These are phyloP conservation scores for Choristoneura fumiferana DNA, from an alignment of 1,140 invertebrate species.

Conservation along the genomic window DNA sequence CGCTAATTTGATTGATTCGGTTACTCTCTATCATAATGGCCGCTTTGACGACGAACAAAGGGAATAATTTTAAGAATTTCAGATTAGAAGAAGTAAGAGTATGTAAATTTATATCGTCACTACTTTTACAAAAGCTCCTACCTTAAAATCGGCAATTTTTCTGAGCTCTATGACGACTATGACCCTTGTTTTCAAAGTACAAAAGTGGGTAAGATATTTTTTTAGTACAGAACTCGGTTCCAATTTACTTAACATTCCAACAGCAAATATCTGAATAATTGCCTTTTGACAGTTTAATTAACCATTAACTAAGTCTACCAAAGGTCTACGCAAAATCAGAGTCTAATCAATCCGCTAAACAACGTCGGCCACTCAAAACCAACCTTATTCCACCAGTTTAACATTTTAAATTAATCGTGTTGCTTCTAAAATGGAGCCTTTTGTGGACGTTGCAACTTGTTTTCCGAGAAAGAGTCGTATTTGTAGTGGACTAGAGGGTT, in stretches of 20 bases:
- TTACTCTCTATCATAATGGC: constrained; percentile 2
- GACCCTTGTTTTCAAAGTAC: no score
- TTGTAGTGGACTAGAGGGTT: not conserved
- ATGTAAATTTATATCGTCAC: no score
- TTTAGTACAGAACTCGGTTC: no score
- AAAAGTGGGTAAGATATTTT: no score
- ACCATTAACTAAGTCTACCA: constrained; percentile 51
- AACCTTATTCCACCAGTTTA: not conserved
- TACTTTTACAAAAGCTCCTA: no score
- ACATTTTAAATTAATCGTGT: not conserved
- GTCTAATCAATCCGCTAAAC: constrained; percentile 42
- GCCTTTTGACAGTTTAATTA: constrained; percentile 62
- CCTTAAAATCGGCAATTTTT: no score
- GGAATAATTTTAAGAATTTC: not conserved
- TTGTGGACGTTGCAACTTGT: not conserved
- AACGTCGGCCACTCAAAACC: not conserved
- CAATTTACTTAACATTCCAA: no score
- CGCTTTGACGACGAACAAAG: not conserved
- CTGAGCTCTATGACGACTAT: no score
- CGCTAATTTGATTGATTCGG: constrained; percentile 39
- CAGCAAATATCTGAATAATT: constrained; percentile 2
- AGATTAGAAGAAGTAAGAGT: no score
- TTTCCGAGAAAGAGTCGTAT: not conserved
- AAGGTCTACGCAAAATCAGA: constrained; percentile 51
- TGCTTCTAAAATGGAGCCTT: not conserved